phyloP scores from a whole-genome alignment of 2,888 invertebrate species.

The Mactromeris polynyma region DNA sequence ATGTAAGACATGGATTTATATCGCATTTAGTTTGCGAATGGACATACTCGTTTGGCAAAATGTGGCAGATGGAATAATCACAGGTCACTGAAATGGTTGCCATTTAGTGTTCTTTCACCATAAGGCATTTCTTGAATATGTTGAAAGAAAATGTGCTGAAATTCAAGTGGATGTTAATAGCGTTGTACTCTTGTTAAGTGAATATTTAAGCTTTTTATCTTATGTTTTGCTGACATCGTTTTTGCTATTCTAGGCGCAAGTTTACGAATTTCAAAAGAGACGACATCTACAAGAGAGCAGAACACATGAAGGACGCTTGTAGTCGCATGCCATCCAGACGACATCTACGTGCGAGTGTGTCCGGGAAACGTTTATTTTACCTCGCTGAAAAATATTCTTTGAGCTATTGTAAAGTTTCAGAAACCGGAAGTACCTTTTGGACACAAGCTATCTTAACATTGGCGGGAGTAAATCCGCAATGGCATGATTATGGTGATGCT shows the following conservation, averaged over 20 bases:
- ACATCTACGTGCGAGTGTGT: slow-evolving; percentile 13
- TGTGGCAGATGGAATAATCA: too few relatives aligned
- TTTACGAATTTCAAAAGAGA: background rate
- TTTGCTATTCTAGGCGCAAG: background rate
- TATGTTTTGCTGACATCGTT: background rate
- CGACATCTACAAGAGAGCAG: slow-evolving; percentile 18
- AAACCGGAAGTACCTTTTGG: slow-evolving; percentile 42
- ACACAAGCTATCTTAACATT: slow-evolving; percentile 37
- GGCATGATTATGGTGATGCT: slow-evolving; percentile 21
- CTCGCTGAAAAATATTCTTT: slow-evolving; percentile 32
- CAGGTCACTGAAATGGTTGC: too few relatives aligned
- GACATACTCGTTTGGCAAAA: too few relatives aligned
- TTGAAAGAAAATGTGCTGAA: too few relatives aligned
- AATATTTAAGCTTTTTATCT: too few relatives aligned
- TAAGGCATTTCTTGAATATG: too few relatives aligned
- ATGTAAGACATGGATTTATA: background rate
- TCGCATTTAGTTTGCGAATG: background rate
- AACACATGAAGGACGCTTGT: slow-evolving; percentile 27
- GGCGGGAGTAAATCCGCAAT: slow-evolving; percentile 30
- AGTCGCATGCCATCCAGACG: slow-evolving; percentile 24
- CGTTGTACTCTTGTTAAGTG: too few relatives aligned
- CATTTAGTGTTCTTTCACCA: too few relatives aligned
- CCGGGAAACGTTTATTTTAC: slow-evolving; percentile 16
- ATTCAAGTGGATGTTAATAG: too few relatives aligned
- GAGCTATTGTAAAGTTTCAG: slow-evolving; percentile 40